Evolutionary conservation across 2,797 vertebrate genomes (phyloP).

Genomic region (Rhinogobio ventralis): DNA sequence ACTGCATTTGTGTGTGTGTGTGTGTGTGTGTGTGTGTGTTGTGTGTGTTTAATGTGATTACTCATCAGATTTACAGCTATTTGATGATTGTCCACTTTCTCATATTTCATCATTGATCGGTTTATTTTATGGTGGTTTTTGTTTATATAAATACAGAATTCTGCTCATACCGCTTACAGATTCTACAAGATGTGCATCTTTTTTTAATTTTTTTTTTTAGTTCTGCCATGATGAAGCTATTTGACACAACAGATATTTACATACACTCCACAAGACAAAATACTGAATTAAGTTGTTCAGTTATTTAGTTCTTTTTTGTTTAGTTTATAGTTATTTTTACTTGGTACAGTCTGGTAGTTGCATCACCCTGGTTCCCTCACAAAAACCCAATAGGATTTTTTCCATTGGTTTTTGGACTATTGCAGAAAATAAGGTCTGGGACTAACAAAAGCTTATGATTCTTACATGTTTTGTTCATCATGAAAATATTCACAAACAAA

Average conservation of each 20-base stretch:
- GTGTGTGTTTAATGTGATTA: neutral
- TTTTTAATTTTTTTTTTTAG: neutral
- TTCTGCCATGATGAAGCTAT: neutral
- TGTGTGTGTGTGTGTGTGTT: constrained; percentile 12
- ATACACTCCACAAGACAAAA: neutral
- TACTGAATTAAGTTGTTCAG: neutral
- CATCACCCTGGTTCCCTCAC: neutral
- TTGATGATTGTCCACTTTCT: neutral
- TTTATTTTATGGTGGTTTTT: neutral
- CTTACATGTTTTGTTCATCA: too few relatives aligned
- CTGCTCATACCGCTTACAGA: neutral
- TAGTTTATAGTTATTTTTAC: neutral
- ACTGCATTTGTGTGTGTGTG: neutral
- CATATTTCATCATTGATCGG: constrained; percentile 2
- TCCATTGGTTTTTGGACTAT: neutral
- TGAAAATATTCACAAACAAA: too few relatives aligned
- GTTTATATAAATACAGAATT: neutral
- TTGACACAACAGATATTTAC: neutral
- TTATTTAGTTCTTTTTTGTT: neutral
- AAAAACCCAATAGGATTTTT: neutral
- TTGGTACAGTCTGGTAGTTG: neutral
- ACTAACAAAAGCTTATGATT: neutral
- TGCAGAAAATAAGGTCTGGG: neutral
- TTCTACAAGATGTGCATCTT: neutral
- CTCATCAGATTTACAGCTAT: neutral